Conservation (phyloP, 2,113 vertebrate species). For the Oplegnathus fasciatus region DNA sequence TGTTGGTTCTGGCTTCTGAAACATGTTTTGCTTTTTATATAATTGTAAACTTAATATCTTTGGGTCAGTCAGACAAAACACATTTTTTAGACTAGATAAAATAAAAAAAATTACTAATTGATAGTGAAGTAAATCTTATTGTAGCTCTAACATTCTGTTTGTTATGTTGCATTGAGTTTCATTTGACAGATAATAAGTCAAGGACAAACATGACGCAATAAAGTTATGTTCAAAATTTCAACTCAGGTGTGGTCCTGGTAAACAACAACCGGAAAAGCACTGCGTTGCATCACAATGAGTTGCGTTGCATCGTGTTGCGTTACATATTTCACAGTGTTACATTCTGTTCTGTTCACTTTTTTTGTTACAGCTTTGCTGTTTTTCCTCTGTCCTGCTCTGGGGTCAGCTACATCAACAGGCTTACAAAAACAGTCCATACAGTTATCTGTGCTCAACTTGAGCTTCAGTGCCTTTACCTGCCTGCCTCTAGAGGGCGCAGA, state of each 20-base stretch:
- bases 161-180: background rate
- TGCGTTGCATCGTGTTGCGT: background rate
- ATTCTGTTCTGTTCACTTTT: background rate
- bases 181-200: background rate
- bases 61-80: background rate
- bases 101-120: background rate
- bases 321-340: background rate
- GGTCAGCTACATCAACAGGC: background rate
- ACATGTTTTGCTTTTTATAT: background rate
- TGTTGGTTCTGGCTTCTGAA: background rate
- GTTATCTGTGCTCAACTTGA: background rate
- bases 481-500: background rate
- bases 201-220: background rate
- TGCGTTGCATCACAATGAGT: background rate
- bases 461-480: background rate
- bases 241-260: background rate
- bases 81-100: background rate
- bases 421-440: background rate
- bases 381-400: background rate
- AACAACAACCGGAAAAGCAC: background rate
- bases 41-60: background rate
- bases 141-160: background rate
- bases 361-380: background rate
- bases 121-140: background rate
- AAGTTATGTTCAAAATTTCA: background rate